Evolutionary conservation across 2,888 invertebrate species (phyloP).

Genomic region (Erebia ligea): DNA sequence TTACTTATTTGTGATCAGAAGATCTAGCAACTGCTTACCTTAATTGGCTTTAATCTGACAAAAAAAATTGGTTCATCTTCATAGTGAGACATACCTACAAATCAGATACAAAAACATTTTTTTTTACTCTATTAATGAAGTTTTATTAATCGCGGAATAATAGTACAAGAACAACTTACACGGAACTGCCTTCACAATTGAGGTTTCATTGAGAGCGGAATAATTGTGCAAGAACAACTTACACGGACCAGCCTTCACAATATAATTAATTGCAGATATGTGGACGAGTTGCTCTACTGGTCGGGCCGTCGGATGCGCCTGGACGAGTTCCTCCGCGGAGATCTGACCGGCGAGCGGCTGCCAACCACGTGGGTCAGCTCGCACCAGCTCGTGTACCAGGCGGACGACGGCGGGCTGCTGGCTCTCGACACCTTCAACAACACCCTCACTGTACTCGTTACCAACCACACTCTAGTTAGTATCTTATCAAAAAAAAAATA

Average conservation of each 20-base stretch:
- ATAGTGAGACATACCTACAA: no score
- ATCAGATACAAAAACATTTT: no score
- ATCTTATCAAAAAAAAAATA: neutral
- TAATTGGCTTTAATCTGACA: no score
- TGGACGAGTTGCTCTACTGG: slow-evolving; percentile 95
- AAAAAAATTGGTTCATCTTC: neutral
- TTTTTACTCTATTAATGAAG: no score
- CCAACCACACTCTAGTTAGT: slow-evolving; percentile 93
- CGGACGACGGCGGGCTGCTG: slow-evolving; percentile 92
- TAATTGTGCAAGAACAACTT: no score
- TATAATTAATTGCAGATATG: slow-evolving; percentile 83
- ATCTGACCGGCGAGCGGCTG: slow-evolving; percentile 87
- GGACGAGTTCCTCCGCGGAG: slow-evolving; percentile 92
- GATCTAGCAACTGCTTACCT: no score
- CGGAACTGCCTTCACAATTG: no score
- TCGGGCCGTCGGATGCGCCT: slow-evolving; percentile 93
- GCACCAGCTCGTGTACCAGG: slow-evolving; percentile 93
- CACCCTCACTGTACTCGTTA: slow-evolving; percentile 90
- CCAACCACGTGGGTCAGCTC: slow-evolving; percentile 92
- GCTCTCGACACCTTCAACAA: slow-evolving; percentile 91
- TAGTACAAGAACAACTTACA: no score
- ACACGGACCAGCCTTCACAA: neutral
- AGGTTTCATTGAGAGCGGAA: no score
- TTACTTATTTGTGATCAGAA: neutral
- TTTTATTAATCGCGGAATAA: no score